phyloP scores from a whole-genome alignment of 1,140 invertebrate genomes.

The Bathynomus jamesi region DNA sequence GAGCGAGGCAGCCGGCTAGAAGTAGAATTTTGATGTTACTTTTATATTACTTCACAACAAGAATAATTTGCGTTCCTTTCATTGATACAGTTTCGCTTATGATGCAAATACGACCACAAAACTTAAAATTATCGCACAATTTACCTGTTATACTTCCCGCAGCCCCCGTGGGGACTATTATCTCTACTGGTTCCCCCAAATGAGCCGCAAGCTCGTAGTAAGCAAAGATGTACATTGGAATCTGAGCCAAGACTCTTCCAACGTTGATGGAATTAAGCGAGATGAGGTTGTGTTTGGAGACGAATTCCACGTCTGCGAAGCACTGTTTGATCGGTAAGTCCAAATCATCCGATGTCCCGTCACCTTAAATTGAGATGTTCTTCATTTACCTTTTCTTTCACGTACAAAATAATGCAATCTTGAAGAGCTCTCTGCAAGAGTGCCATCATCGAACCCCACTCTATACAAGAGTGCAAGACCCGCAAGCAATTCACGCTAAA shows the following conservation, averaged over 20 bases:
- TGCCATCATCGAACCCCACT: no score
- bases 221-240: conserved; percentile 46
- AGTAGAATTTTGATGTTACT: neutral
- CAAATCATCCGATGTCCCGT: conserved; percentile 48
- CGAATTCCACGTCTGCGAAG: conserved; percentile 43
- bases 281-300: conserved; percentile 40
- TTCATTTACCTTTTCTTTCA: neutral
- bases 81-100: no score
- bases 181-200: conserved; percentile 38
- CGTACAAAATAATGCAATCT: conserved; percentile 4
- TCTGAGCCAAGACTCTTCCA: conserved; percentile 48
- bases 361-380: conserved; percentile 41
- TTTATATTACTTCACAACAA: no score
- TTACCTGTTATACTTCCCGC: conserved; percentile 45
- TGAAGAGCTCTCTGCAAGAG: no score
- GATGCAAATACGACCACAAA: no score
- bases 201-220: conserved; percentile 42
- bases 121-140: no score
- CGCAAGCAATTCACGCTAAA: no score
- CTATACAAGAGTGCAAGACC: no score
- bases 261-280: conserved; percentile 50
- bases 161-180: conserved; percentile 48
- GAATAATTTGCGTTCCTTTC: no score
- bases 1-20: neutral
- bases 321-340: conserved; percentile 45